Percentiles rank a stretch among this genome's conserved stretches.
Conservation (phyloP, 2,888 invertebrate genomes). For the Mythimna vitellina region DNA sequence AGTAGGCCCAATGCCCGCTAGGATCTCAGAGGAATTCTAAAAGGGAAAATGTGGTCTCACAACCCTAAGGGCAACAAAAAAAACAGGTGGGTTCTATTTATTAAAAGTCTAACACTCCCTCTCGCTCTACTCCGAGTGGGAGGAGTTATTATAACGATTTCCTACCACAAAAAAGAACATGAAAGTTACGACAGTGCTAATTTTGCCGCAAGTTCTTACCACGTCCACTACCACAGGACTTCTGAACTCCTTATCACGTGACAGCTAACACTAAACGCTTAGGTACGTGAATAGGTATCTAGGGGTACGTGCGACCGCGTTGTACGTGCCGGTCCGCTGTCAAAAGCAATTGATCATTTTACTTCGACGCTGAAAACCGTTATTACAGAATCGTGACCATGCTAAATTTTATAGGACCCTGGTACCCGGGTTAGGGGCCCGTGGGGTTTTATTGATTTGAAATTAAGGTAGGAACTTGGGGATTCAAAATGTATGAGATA, state of each 20-base stretch:
- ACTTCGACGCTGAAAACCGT: conserved; percentile 67
- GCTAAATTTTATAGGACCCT: conserved; percentile 65
- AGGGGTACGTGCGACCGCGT: conserved; percentile 55
- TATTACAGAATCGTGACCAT: conserved; percentile 76
- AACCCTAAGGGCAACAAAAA: too few species aligned
- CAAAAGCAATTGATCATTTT: conserved; percentile 76
- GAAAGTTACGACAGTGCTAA: too few species aligned
- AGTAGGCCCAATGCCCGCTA: too few species aligned
- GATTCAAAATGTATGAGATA: conserved; percentile 26
- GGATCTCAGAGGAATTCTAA: too few species aligned
- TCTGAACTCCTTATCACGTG: conserved; percentile 3
- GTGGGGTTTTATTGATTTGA: conserved; percentile 45
- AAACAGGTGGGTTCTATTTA: too few species aligned
- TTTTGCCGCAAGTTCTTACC: background rate
- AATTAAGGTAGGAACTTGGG: conserved; percentile 30
- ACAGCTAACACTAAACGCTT: conserved; percentile 40
- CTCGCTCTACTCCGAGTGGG: too few species aligned
- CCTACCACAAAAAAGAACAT: too few species aligned
- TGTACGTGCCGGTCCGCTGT: conserved; percentile 55
- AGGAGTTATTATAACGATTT: too few species aligned
- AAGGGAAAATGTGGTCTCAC: too few species aligned
- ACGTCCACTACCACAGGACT: conserved; percentile 6
- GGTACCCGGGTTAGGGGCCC: conserved; percentile 53
- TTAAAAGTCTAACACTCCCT: too few species aligned
- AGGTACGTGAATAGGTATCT: conserved; percentile 37